Evolutionary conservation across 2,113 vertebrate species (phyloP).

Genomic region (Bettongia penicillata): DNA sequence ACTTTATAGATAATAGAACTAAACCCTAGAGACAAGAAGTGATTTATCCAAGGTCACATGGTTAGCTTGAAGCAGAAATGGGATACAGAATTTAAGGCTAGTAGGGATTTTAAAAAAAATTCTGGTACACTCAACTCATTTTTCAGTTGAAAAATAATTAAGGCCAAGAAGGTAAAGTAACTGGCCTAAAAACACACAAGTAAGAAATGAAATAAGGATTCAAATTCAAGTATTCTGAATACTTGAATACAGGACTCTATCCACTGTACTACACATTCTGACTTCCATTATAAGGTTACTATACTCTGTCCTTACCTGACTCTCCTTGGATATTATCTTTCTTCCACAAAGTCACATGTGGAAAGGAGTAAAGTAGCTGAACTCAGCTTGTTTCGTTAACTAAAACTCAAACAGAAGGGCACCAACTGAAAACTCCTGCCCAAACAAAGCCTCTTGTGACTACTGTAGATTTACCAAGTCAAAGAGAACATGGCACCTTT

Average conservation of each 20-base stretch:
- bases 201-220: background rate
- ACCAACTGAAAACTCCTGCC: background rate
- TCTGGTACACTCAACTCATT: background rate
- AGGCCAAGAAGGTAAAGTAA: background rate
- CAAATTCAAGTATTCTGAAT: background rate
- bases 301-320: background rate
- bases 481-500: background rate
- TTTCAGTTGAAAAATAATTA: background rate
- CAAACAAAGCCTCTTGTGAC: background rate
- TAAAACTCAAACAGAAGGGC: background rate
- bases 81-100: background rate
- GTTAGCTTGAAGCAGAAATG: background rate
- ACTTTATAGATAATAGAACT: background rate
- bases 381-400: background rate
- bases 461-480: background rate
- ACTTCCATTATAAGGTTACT: background rate
- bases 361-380: background rate
- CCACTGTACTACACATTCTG: no score
- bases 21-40: background rate
- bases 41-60: background rate
- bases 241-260: background rate
- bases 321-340: background rate
- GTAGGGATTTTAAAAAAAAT: background rate
- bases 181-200: background rate
- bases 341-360: background rate